Evolutionary conservation across 2,113 vertebrate species (phyloP), one percentile per base, ranked within the genome.

Genomic region (Nibea coibor): DNA sequence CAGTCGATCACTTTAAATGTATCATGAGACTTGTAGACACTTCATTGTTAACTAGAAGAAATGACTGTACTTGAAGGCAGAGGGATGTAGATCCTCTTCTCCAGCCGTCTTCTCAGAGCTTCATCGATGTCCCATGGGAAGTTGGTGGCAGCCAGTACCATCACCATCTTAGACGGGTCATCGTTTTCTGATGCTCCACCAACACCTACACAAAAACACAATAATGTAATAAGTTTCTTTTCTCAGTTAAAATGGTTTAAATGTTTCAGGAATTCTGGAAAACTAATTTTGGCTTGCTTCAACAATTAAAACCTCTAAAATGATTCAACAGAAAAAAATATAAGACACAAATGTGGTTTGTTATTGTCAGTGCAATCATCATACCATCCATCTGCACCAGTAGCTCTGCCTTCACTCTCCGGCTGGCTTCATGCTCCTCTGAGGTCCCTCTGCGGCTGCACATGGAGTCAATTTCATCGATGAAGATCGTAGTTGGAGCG

Each of bases 121-220:
- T 99, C 98, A 77, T 99, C 98, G 54, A 99, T 99, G 94, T 99
- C 98, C 98, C 98, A 99, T 4, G 98, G 98, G 87, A 99, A 99
- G 93, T 99, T 99, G 62, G 98, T 99, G 84, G 98, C 98, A 74
- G 97, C 98, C 80, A 99, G 92, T 75, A 99, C 98, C 98, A 99
- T 99, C 80, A 99, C 98, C 98, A 99, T 99, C 91, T 98, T 99
- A 16, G 97, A 98, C 15, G 98, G 97, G 89, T 99, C 97, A 3
- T 98, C 97, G 31, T 96, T 98, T 92, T 99, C 97, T 68, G 96
- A 93, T 17, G 97, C 95, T n/a, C 97, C 97, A 16, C 97, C 97
- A 15, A 99, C 98, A 92, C 98, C 98, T 99, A 70, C 17, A 28
- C 31, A 67, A 70, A 14, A 20, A 39, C 22, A 65, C 43, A 66